Base-by-base conservation (phyloP, 2,888 invertebrate genomes). In the Cosmia pyralina region DNA sequence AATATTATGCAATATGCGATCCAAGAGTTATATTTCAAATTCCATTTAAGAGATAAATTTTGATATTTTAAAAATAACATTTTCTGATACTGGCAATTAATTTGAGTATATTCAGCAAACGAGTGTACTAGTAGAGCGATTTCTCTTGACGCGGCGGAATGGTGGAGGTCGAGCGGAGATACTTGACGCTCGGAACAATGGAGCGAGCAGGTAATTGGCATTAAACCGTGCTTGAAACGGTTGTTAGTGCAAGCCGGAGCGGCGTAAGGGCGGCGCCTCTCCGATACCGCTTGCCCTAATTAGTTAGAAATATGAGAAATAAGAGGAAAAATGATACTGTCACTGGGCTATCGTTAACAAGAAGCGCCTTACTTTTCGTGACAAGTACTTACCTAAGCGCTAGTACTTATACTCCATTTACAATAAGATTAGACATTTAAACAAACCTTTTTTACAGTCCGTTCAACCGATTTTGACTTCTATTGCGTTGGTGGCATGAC, bases 191-290 rank as follows among this genome's bases (percentile, higher is more conserved):
- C 79, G 77, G 86, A 93, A 94, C 92, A 93, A 93, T 92, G 88
- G 86, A 90, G 88, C 84, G 89, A 84, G 85, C 92, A 92, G 92
- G 91, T 94, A 94, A 94, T 94, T 93, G 93, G 93, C 91, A 93
- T 94, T 93, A 93, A 94, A 90, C 90, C 88, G 87, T 89, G 87
- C 91, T 92, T 86, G 87, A 90, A 91, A 88, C 87, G 90, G 90
- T 91, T 92, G 90, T 92, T 92, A 91, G 91, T 89, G 89, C 90
- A 86, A 87, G 88, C 87, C 87, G 87, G 88, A 85, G 89, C 88
- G 64, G 79, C 75, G 84, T 84, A 83, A 86, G 85, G 86, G 79
- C 82, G 74, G 81, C 77, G 75, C 69, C 82, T 75, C 85, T 85
- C 74, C 73, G 63, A 71, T 84, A 77, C 79, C 87, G 82, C 82